Conservation (phyloP, 2,113 vertebrate species). For the Desmodus rotundus region DNA sequence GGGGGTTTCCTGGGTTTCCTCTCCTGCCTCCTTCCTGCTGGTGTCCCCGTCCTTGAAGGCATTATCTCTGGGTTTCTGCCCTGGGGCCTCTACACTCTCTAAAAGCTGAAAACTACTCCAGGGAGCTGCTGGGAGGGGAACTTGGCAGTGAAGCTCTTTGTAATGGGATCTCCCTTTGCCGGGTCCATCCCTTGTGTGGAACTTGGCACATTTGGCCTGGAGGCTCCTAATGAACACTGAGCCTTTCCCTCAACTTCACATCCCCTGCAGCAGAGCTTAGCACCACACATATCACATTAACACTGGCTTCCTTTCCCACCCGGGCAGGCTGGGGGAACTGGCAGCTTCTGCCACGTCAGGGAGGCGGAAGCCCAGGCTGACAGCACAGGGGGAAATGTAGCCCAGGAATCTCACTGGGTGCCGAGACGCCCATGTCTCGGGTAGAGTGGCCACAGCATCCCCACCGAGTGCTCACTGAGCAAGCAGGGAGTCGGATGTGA, state of each 20-base stretch:
- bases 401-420: background rate
- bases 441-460: fast-evolving
- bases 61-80: background rate
- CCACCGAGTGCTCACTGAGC: background rate
- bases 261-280: background rate
- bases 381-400: background rate
- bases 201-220: background rate
- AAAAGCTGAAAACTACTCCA: background rate
- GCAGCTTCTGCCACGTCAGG: background rate
- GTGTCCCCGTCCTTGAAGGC: background rate
- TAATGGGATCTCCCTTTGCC: background rate
- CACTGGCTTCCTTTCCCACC: background rate
- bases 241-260: background rate
- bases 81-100: background rate
- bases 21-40: background rate
- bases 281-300: background rate
- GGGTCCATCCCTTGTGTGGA: background rate
- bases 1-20: background rate
- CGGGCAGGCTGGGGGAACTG: background rate
- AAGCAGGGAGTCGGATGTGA: background rate
- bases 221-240: background rate
- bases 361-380: background rate
- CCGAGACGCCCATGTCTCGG: background rate
- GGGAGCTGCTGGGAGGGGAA: background rate
- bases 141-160: constrained; percentile 12